Base-by-base conservation (phyloP, 2,797 vertebrate genomes). In the Threskiornis aethiopicus region DNA sequence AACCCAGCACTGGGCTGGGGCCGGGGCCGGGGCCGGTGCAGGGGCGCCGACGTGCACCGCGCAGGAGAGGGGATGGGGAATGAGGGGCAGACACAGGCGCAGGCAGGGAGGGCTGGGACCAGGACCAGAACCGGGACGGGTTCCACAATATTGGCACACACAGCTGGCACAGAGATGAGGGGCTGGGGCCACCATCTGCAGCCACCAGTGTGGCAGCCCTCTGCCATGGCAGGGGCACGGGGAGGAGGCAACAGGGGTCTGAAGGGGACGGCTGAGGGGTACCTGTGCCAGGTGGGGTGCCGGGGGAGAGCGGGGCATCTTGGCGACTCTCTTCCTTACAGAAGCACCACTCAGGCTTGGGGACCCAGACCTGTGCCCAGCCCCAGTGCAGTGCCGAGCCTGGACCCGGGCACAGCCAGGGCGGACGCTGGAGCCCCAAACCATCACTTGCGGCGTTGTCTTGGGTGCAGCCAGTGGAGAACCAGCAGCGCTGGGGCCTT, bases 1-100 rank as follows among this genome's bases (percentile, higher is more conserved):
- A 96, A 95, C 69, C 89, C 84, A 64, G 87, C 91, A 25, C 84
- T 5, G 16, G 87, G 87, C 79, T 41, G 64, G 65, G 87, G 67
- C 84, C 18, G 21, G 71, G 44, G 42, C 72, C 9, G 1, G 71
- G 44, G 42, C 72, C 9, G 1, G 67, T 22, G 44, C 35, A 2
- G 15, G 77, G 76, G 24, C 95, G 83, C n/a, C 8, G 16, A 13
- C 1, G 46, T 21, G 49, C 73, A 16, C 44, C 2, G 2, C 0
- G 2, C 33, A 9, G 35, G n/a, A 19, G 42, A 16, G 35, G 35
- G 79, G 16, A 14, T 0, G 0, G n/a, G 64, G 26, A 47, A 4
- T 0, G 29, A 51, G 41, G 57, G 66, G 26, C 20, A 19, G 44
- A 9, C 24, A 9, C 0, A 9, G 70, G n/a, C 7, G 6, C 4